Percentiles rank a stretch among this genome's conserved stretches.
phyloP scores from a whole-genome alignment of 2,888 invertebrate genomes.

The Drosophila setosimentum region DNA sequence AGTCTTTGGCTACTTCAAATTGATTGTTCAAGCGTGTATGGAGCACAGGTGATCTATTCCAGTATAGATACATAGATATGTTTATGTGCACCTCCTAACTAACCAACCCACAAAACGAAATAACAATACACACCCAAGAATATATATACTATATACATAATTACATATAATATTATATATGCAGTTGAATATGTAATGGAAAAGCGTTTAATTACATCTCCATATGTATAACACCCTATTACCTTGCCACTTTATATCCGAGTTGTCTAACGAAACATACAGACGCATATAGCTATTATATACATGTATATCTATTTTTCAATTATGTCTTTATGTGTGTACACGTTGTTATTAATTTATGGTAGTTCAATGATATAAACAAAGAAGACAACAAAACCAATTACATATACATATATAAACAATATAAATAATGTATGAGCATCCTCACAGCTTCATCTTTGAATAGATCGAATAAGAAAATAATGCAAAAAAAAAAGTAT shows the following conservation, averaged over 20 bases:
- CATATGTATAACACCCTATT: slow-evolving; percentile 11
- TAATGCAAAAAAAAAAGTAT: neutral
- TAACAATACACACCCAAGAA: slow-evolving; percentile 39
- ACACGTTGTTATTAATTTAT: slow-evolving; percentile 53
- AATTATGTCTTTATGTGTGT: slow-evolving; percentile 52
- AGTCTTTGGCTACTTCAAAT: slow-evolving; percentile 28
- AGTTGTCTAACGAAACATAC: slow-evolving; percentile 17
- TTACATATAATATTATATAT: slow-evolving; percentile 15
- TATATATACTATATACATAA: slow-evolving; percentile 26
- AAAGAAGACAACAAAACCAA: slow-evolving; percentile 17
- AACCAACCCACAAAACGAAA: slow-evolving; percentile 52
- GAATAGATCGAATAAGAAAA: neutral
- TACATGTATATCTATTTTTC: slow-evolving; percentile 29
- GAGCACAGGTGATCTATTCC: slow-evolving; percentile 11
- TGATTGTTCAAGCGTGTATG: slow-evolving; percentile 3
- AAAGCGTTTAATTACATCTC: slow-evolving; percentile 16
- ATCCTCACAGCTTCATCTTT: slow-evolving; percentile 3
- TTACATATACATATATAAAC: too few species aligned
- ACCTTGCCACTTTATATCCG: slow-evolving; percentile 17
- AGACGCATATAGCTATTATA: slow-evolving; percentile 18
- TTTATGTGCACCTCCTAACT: slow-evolving; percentile 42
- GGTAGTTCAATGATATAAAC: slow-evolving; percentile 42
- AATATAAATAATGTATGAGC: slow-evolving; percentile 4
- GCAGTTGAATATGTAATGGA: slow-evolving; percentile 33
- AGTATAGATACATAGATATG: slow-evolving; percentile 32